Base-by-base conservation (phyloP, 1,140 invertebrate species). In the Drosophila melanogaster region DNA sequence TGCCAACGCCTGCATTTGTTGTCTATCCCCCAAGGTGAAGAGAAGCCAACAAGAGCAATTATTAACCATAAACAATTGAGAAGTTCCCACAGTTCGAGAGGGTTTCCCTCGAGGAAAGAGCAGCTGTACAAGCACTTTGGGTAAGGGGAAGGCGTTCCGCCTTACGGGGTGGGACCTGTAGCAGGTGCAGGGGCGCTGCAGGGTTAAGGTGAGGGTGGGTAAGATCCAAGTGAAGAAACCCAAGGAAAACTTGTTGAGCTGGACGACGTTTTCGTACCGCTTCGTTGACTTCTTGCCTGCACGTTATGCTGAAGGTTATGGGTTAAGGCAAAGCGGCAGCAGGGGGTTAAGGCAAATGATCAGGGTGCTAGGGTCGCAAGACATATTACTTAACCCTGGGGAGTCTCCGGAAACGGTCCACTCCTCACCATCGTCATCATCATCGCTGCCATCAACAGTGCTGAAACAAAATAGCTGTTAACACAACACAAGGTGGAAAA, bases 21-120 rank as follows among this genome's bases (percentile, higher is more conserved):
- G 41, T 61, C 43, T 43, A 59, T 43, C 44, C 56, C 56, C 51
- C 46, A 66, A 87, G 79, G 84, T 83, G 83, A 87, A 70, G 83
- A 87, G 83, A 87, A 87, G 83, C 84, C 83, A 87, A 87, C 83
- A 89, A 87, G 81, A 87, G 84, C 83, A 87, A 87, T 87, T 87
- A 87, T 87, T 87, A 87, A 87, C 66, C 83, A 89, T 87, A 77
- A 87, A 78, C 83, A 87, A 87, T 87, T 87, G 83, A 87, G 83
- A 89, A 87, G 86, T 87, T 87, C 83, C 84, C 83, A 87, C 83
- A 87, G 83, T 87, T 77, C 70, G 58, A 56, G 70, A 65, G 54
- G 81, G 50, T 80, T 85, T 79, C 77, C 79, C 74, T 67, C 73
- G 43, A 56, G 74, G 69, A 76, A 87, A 66, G 75, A 87, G 79